Conservation (phyloP, 2,888 invertebrate species). For the Lasioglossum villosulum region DNA sequence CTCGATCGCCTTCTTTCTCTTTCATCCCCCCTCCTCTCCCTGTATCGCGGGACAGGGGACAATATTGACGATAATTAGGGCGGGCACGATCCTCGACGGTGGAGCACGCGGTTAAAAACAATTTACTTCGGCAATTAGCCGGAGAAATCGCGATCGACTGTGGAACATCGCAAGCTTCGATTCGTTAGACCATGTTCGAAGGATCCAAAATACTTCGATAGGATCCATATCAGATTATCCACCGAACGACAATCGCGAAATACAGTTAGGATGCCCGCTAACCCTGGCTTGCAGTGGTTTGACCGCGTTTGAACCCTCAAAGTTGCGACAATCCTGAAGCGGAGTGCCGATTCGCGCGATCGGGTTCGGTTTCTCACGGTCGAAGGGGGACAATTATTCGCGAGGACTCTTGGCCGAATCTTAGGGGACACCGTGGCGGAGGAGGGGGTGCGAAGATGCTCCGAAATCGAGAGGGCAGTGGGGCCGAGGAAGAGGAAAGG, state of each 20-base stretch:
- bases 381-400: constrained; percentile 1
- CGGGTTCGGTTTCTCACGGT: background rate
- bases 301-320: no score
- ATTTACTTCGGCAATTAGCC: constrained; percentile 15
- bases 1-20: background rate
- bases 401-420: background rate
- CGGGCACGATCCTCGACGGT: constrained; percentile 4
- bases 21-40: background rate
- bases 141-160: background rate
- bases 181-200: no score
- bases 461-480: background rate
- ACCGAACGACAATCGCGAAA: background rate
- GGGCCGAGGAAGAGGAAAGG: background rate
- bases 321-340: background rate
- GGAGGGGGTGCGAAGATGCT: constrained; percentile 4
- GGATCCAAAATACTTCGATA: background rate
- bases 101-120: constrained; percentile 18
- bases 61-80: constrained; percentile 27
- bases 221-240: background rate
- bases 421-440: background rate
- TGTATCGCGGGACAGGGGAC: constrained; percentile 3
- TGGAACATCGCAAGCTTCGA: no score
- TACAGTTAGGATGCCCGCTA: background rate
- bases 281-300: background rate
- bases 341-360: background rate